Conservation (phyloP, 2,888 invertebrate species). For the Pristionchus exspectatus region DNA sequence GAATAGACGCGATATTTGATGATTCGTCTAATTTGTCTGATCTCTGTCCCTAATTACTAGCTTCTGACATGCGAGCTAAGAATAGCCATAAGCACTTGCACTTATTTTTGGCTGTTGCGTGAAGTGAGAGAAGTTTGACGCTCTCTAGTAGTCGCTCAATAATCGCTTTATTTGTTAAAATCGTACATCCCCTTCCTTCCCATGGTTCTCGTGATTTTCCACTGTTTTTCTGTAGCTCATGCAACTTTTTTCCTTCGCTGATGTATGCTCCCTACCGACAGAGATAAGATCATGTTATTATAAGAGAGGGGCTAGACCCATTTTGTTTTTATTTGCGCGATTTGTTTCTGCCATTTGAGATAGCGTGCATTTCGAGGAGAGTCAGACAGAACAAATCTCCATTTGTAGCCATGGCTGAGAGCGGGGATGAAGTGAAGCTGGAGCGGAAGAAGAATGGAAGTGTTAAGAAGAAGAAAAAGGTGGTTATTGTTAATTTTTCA, state of each 20-base stretch:
- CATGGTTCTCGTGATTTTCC: not conserved
- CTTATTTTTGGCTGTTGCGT: too few relatives aligned
- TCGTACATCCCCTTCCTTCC: not conserved
- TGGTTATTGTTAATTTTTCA: not conserved
- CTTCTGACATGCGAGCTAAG: too few relatives aligned
- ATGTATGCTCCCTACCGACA: not conserved
- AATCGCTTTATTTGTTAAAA: not conserved
- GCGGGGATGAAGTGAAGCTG: slow-evolving; percentile 4
- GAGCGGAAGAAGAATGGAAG: slow-evolving; percentile 33
- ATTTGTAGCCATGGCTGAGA: slow-evolving; percentile 35
- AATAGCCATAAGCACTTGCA: too few relatives aligned
- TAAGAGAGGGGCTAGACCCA: not conserved
- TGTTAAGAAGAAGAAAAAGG: slow-evolving; percentile 41
- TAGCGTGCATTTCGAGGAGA: not conserved
- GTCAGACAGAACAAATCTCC: not conserved
- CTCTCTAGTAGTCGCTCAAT: not conserved
- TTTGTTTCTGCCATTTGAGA: not conserved
- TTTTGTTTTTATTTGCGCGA: not conserved
- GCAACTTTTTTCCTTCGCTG: not conserved
- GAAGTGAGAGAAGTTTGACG: too few relatives aligned
- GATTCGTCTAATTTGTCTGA: too few relatives aligned
- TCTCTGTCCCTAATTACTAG: too few relatives aligned
- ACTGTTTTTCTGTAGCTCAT: not conserved
- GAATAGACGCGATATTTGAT: too few relatives aligned
- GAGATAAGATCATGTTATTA: not conserved